phyloP scores from a whole-genome alignment of 23 tunicate species.

The Ciona savignyi region DNA sequence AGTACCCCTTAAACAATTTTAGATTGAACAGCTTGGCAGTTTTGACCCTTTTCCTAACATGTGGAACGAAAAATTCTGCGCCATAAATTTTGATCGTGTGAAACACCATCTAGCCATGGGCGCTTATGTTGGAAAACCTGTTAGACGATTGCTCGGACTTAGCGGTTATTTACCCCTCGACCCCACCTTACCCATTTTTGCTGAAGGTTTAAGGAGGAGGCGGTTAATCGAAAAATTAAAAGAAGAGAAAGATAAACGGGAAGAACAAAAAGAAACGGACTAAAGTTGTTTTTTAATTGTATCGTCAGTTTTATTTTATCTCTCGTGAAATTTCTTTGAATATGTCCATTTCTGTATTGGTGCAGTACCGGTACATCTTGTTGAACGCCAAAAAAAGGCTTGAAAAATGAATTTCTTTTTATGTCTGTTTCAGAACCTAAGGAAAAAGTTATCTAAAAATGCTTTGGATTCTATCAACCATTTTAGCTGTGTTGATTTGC shows the following conservation, averaged over 20 bases:
- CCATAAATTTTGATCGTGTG: slow-evolving; percentile 71
- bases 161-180: slow-evolving; percentile 82
- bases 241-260: slow-evolving; percentile 41
- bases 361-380: no score
- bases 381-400: no score
- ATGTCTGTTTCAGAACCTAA: no score
- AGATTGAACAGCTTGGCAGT: slow-evolving; percentile 87
- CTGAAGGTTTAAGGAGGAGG: slow-evolving; percentile 63
- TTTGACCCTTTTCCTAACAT: slow-evolving; percentile 87
- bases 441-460: no score
- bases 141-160: slow-evolving; percentile 77
- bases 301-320: no score
- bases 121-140: slow-evolving; percentile 39
- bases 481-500: background rate
- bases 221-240: slow-evolving; percentile 52
- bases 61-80: slow-evolving; percentile 76
- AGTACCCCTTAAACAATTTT: no score
- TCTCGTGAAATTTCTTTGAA: no score
- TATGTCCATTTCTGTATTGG: no score
- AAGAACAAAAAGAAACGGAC: slow-evolving; percentile 8
- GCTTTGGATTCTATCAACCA: background rate
- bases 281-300: background rate
- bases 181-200: slow-evolving; percentile 71
- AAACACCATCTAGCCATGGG: slow-evolving; percentile 82
- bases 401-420: no score